Conservation (phyloP, 2,888 invertebrate species). For the Tenthredo notha region DNA sequence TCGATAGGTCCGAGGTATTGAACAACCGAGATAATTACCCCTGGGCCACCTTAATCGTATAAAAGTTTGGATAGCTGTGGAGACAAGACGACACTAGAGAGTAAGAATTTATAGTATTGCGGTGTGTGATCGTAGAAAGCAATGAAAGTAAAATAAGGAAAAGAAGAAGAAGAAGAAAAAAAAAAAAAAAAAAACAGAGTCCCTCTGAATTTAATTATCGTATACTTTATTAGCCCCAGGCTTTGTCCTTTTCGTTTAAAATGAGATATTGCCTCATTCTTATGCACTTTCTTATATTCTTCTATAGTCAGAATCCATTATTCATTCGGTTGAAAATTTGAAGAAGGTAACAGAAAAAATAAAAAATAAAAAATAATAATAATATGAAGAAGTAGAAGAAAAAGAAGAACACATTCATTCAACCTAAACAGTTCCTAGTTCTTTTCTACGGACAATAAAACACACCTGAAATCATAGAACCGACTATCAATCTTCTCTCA, state of each 20-base stretch:
- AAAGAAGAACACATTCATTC: background rate
- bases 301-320: slow-evolving; percentile 10
- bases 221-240: slow-evolving; percentile 40
- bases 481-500: slow-evolving; percentile 9
- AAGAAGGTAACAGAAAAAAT: background rate
- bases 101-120: slow-evolving; percentile 36
- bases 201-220: slow-evolving; percentile 49
- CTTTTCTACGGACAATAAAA: slow-evolving; percentile 11
- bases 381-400: background rate
- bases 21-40: slow-evolving; percentile 33
- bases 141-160: background rate
- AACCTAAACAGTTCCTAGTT: background rate
- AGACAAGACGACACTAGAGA: background rate
- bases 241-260: slow-evolving; percentile 13
- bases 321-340: slow-evolving; percentile 29
- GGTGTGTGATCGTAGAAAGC: slow-evolving; percentile 2
- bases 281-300: slow-evolving; percentile 17
- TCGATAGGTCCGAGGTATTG: slow-evolving; percentile 14
- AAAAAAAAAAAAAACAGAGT: background rate
- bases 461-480: background rate
- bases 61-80: background rate
- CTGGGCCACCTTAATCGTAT: slow-evolving; percentile 11
- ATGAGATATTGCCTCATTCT: slow-evolving; percentile 21
- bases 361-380: background rate
- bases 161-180: background rate